Conservation (phyloP, 2,888 invertebrate genomes). For the Drosophila limbata region DNA sequence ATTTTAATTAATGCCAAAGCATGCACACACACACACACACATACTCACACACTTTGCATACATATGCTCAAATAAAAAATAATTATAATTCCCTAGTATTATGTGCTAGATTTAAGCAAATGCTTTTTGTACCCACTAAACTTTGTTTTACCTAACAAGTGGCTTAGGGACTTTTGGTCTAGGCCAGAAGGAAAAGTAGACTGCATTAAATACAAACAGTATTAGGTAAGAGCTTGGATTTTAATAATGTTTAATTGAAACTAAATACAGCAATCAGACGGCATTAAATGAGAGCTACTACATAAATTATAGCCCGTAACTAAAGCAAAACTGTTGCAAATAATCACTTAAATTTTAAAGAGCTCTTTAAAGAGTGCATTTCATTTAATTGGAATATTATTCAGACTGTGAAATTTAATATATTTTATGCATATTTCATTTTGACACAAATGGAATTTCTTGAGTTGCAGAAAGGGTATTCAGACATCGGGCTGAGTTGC, state of each 20-base stretch:
- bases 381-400: not conserved
- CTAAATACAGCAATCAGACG: not conserved
- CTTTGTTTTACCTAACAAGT: constrained; percentile 20
- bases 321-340: not conserved
- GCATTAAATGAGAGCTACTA: not conserved
- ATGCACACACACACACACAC: constrained; percentile 3
- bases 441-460: no score
- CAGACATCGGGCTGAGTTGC: constrained; percentile 9
- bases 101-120: constrained; percentile 26
- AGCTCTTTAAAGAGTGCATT: not conserved
- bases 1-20: constrained; percentile 68
- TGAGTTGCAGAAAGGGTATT: not conserved
- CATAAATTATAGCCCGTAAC: not conserved
- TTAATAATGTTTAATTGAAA: constrained; percentile 3
- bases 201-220: not conserved
- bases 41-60: not conserved
- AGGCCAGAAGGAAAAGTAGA: not conserved
- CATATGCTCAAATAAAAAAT: constrained; percentile 38
- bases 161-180: constrained; percentile 11
- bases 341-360: not conserved
- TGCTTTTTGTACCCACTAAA: constrained; percentile 11
- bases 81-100: constrained; percentile 31
- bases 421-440: not conserved
- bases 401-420: not conserved
- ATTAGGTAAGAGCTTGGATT: not conserved